Percentiles rank a stretch among this genome's conserved stretches.
These are phyloP conservation scores for Scaptomyza tumidula DNA, from an alignment of 2,888 invertebrate genomes.

Conservation along the genomic window DNA sequence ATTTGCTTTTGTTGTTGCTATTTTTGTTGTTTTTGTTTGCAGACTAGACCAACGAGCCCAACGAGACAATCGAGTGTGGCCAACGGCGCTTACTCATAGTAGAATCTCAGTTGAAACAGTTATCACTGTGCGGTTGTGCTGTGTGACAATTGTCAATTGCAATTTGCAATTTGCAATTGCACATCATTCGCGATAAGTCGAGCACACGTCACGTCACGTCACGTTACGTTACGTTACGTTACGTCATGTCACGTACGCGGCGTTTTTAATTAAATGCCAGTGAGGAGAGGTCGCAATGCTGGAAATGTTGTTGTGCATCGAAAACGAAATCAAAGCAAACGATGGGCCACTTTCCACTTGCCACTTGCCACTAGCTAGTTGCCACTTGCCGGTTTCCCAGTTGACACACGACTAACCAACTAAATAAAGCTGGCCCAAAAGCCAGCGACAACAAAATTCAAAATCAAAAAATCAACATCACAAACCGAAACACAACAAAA, in stretches of 20 bases:
- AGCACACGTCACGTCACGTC: constrained; percentile 44
- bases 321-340: constrained; percentile 46
- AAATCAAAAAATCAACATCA: constrained; percentile 34
- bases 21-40: constrained; percentile 29
- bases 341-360: constrained; percentile 54
- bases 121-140: constrained; percentile 21
- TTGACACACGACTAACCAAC: constrained; percentile 82
- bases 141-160: constrained; percentile 36
- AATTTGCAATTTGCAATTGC: constrained; percentile 28
- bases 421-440: constrained; percentile 63
- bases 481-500: constrained; percentile 35
- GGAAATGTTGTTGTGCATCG: constrained; percentile 35
- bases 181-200: constrained; percentile 38
- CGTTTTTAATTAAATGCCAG: constrained; percentile 69
- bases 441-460: constrained; percentile 43
- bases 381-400: constrained; percentile 78
- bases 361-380: too few species aligned
- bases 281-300: constrained; percentile 30
- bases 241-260: constrained; percentile 58
- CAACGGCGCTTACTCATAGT: constrained; percentile 20
- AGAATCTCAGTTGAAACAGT: constrained; percentile 10
- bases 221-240: constrained; percentile 48
- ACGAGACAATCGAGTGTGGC: constrained; percentile 4
- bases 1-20: constrained; percentile 38
- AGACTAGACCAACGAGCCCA: constrained; percentile 1